A percentile compares a stretch with the other conserved stretches of the same genome.
Conservation (phyloP, 2,797 vertebrate species). For the Pangasius larnaudii region DNA sequence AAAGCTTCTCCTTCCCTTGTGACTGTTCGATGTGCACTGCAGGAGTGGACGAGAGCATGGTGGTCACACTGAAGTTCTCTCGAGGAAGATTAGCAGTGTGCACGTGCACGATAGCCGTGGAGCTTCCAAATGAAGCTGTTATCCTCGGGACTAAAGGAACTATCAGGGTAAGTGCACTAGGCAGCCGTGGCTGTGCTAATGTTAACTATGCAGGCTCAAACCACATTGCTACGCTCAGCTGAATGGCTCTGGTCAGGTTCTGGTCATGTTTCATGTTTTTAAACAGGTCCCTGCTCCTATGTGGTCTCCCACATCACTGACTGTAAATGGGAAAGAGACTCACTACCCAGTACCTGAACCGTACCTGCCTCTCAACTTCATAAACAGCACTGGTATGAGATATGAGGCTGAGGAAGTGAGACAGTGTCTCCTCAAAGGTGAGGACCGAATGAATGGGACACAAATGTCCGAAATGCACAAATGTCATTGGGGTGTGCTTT, state of each 20-base stretch:
- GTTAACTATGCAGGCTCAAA: neutral
- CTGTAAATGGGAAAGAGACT: conserved; percentile 75
- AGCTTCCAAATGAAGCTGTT: conserved; percentile 72
- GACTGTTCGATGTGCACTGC: neutral
- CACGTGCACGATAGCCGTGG: conserved; percentile 66
- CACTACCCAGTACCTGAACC: conserved; percentile 74
- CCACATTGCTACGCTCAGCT: neutral
- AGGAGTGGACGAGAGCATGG: conserved; percentile 83
- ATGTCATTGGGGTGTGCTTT: neutral
- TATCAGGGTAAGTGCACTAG: conserved; percentile 70
- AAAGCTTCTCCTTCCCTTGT: neutral
- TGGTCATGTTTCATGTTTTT: neutral
- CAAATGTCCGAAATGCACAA: neutral
- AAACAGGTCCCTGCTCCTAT: conserved; percentile 75
- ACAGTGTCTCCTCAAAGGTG: conserved; percentile 83
- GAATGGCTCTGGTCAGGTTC: neutral
- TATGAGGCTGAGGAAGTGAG: conserved; percentile 87
- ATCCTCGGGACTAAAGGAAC: conserved; percentile 80
- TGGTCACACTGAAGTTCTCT: conserved; percentile 80
- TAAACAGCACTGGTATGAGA: conserved; percentile 77
- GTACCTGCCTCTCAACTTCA: conserved; percentile 74
- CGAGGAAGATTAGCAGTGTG: conserved; percentile 78
- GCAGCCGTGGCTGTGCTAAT: neutral
- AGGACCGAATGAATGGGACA: neutral
- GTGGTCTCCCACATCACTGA: conserved; percentile 80